Evolutionary conservation across 2,888 invertebrate species (phyloP).

Genomic region (Creontiades dilutus): DNA sequence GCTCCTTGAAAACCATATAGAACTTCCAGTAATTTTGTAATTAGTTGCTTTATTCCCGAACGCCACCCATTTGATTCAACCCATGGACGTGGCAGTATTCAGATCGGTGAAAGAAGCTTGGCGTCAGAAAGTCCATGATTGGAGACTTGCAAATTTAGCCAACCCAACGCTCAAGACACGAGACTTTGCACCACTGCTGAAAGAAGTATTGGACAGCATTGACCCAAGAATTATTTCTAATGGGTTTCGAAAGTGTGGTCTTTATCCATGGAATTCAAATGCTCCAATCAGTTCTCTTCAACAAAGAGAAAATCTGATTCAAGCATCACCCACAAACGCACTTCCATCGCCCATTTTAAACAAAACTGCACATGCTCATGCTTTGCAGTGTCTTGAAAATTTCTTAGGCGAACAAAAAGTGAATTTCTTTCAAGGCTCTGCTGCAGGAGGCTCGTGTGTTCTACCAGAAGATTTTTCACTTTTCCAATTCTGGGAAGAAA

Average conservation of each 20-base stretch:
- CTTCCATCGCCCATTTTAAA: no score
- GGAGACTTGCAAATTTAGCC: constrained; percentile 75
- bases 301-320: not conserved
- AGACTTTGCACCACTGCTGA: constrained; percentile 61
- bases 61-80: constrained; percentile 75
- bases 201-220: constrained; percentile 74
- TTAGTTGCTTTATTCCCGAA: constrained; percentile 75
- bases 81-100: constrained; percentile 77
- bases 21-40: constrained; percentile 77
- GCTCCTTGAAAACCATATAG: constrained; percentile 77
- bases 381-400: not conserved
- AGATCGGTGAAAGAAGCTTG: constrained; percentile 77
- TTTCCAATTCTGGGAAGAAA: not conserved
- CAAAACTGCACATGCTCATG: not conserved
- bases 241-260: constrained; percentile 76
- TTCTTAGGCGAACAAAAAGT: not conserved
- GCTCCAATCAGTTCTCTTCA: not conserved
- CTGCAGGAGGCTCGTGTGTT: not conserved
- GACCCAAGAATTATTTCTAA: constrained; percentile 75
- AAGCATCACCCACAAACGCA: not conserved
- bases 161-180: not conserved
- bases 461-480: not conserved
- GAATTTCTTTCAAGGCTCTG: not conserved
- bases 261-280: constrained; percentile 74
- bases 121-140: constrained; percentile 76